Evolutionary conservation across 2,113 vertebrate genomes (phyloP).

Genomic region (Athene noctua): DNA sequence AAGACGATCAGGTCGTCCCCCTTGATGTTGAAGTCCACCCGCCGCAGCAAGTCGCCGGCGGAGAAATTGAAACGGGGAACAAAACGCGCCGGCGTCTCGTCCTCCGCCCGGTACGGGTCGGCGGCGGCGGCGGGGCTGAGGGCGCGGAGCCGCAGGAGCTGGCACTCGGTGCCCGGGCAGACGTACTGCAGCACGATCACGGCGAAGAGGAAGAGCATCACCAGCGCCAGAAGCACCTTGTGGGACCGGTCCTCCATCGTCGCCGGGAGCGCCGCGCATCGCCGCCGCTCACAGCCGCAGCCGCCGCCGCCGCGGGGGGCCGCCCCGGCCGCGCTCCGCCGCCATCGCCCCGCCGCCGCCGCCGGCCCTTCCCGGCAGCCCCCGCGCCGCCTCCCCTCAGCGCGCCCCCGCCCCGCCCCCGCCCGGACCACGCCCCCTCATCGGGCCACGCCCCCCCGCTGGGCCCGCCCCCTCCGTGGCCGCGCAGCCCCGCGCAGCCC

Average conservation of each 20-base stretch:
- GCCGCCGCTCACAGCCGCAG: slow-evolving; percentile 44
- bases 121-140: slow-evolving; percentile 71
- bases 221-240: slow-evolving; percentile 83
- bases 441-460: background rate
- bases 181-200: slow-evolving; percentile 93
- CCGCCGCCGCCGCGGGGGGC: background rate
- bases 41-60: slow-evolving; percentile 80
- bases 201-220: slow-evolving; percentile 88
- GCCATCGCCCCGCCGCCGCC: slow-evolving; percentile 27
- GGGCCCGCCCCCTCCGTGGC: background rate
- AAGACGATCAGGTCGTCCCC: slow-evolving; percentile 96
- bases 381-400: background rate
- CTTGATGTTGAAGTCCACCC: slow-evolving; percentile 89
- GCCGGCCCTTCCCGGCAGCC: slow-evolving; percentile 13
- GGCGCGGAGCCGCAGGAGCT: slow-evolving; percentile 79
- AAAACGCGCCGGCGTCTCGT: slow-evolving; percentile 86
- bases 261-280: slow-evolving; percentile 69
- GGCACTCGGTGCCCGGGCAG: slow-evolving; percentile 90
- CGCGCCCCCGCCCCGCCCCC: background rate
- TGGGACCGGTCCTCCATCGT: slow-evolving; percentile 94
- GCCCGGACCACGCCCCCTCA: background rate
- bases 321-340: slow-evolving; percentile 68
- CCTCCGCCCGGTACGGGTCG: slow-evolving; percentile 91
- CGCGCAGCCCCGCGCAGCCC: no score
- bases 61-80: slow-evolving; percentile 91